Percentiles rank a stretch among this genome's conserved stretches.
These are phyloP conservation scores for Artibeus lituratus DNA, from an alignment of 2,797 vertebrate species.

Conservation along the genomic window DNA sequence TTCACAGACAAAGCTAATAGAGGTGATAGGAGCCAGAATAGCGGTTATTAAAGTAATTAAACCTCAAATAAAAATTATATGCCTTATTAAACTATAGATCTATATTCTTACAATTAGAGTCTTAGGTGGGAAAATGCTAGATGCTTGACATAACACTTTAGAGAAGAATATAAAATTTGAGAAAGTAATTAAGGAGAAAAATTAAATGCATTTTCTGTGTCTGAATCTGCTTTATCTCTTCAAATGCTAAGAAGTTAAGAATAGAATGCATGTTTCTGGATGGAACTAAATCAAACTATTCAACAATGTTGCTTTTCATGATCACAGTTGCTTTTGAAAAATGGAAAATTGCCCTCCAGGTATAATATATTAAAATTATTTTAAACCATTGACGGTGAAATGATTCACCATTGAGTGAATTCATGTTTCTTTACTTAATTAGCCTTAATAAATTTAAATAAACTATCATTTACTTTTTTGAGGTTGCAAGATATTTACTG, in stretches of 20 bases:
- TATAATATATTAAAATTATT: background rate
- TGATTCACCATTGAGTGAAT: background rate
- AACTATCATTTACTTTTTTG: background rate
- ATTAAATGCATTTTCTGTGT: background rate
- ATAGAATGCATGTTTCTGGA: background rate
- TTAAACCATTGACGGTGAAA: background rate
- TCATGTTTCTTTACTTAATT: background rate
- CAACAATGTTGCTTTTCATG: background rate
- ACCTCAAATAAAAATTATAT: background rate
- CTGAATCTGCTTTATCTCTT: background rate
- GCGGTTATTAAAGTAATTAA: background rate
- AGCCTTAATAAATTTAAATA: background rate
- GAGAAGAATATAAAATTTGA: background rate
- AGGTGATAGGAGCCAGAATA: background rate
- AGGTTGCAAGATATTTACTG: background rate
- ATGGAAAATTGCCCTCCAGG: background rate
- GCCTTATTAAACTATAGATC: background rate
- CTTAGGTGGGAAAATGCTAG: background rate
- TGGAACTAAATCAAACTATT: background rate
- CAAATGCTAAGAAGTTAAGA: background rate
- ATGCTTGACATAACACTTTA: background rate
- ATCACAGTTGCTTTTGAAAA: background rate
- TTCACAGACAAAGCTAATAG: background rate
- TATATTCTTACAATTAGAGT: background rate
- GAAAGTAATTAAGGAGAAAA: background rate